Percentiles rank a stretch among this genome's conserved stretches.
Evolutionary conservation across 2,888 invertebrate genomes (phyloP).

Genomic region (Hemaris fuciformis): DNA sequence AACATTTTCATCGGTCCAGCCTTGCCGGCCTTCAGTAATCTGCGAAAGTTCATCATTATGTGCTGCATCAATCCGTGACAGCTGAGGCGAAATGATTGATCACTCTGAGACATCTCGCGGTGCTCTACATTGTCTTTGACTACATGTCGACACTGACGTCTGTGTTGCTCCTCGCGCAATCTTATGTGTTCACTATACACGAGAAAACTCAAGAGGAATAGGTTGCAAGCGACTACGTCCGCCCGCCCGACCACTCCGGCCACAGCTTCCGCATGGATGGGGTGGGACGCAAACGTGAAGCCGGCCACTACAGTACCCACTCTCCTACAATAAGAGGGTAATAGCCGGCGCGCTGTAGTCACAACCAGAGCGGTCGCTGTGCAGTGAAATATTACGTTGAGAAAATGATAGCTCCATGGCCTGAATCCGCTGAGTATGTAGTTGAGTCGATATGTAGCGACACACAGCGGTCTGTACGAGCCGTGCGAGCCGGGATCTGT

Average conservation of each 20-base stretch:
- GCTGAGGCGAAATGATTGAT: conserved; percentile 66
- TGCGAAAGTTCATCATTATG: conserved; percentile 69
- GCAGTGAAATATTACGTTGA: conserved; percentile 93
- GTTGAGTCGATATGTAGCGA: conserved; percentile 93
- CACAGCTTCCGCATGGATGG: conserved; percentile 98
- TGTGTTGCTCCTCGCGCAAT: conserved; percentile 78
- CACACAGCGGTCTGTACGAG: conserved; percentile 96
- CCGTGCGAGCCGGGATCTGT: conserved; percentile 97
- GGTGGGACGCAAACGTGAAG: conserved; percentile 95
- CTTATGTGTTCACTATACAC: conserved; percentile 90
- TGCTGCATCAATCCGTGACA: conserved; percentile 72
- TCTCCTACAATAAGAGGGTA: conserved; percentile 83
- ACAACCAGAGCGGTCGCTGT: conserved; percentile 92
- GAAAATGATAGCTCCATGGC: conserved; percentile 92
- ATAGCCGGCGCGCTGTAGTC: conserved; percentile 85
- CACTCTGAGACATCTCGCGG: conserved; percentile 48
- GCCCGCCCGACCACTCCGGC: conserved; percentile 97
- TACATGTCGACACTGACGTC: conserved; percentile 59
- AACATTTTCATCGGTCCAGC: conserved; percentile 65
- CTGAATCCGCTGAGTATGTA: conserved; percentile 88
- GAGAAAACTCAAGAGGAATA: conserved; percentile 93
- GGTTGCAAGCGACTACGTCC: conserved; percentile 94
- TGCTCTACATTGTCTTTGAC: conserved; percentile 53
- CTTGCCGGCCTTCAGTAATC: conserved; percentile 65
- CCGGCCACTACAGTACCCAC: conserved; percentile 89